A percentile compares a stretch with the other conserved stretches of the same genome.
Evolutionary conservation across 2,113 vertebrate species (phyloP).

Genomic region (Epinephelus fuscoguttatus): DNA sequence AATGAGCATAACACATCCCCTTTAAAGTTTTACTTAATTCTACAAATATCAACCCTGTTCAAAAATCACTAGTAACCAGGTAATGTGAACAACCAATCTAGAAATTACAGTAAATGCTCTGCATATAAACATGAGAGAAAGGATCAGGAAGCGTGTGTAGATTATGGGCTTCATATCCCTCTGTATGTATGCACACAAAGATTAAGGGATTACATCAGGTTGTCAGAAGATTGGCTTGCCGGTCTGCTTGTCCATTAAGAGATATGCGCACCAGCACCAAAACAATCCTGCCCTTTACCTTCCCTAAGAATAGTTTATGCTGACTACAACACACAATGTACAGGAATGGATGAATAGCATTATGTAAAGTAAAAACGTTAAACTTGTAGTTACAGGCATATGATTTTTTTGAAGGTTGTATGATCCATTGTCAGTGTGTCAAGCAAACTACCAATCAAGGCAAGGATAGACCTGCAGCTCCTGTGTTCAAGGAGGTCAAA

Average conservation of each 20-base stretch:
- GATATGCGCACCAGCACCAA: not conserved
- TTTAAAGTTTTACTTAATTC: too few species aligned
- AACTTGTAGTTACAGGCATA: not conserved
- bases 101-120: not conserved
- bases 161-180: not conserved
- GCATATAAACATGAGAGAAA: not conserved
- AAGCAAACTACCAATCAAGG: too few species aligned
- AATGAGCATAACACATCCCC: too few species aligned
- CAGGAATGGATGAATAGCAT: not conserved
- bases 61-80: not conserved
- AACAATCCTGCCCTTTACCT: not conserved
- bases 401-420: too few species aligned
- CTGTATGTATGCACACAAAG: not conserved
- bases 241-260: not conserved
- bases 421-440: too few species aligned
- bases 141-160: not conserved
- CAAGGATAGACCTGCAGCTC: too few species aligned
- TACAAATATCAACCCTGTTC: not conserved
- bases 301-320: not conserved
- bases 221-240: not conserved
- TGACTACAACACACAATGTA: not conserved
- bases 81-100: not conserved
- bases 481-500: too few species aligned
- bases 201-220: constrained; percentile 24
- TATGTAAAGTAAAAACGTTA: not conserved